Evolutionary conservation across 2,888 invertebrate genomes (phyloP).

Genomic region (Girardia tigrina): DNA sequence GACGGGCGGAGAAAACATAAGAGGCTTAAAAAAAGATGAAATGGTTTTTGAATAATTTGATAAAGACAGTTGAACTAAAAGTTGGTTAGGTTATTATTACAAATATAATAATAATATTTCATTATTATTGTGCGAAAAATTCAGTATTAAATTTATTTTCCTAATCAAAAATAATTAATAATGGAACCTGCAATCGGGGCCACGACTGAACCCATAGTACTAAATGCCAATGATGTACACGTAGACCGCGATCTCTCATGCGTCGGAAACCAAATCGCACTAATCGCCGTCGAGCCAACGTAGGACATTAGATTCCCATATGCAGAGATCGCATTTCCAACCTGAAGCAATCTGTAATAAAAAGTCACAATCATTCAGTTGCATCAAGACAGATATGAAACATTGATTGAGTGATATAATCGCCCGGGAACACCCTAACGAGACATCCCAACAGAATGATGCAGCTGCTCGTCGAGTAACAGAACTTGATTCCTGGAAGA

Average conservation of each 20-base stretch:
- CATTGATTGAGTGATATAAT: neutral
- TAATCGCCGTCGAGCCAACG: neutral
- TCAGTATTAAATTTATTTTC: no score
- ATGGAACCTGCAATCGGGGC: neutral
- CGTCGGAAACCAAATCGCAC: neutral
- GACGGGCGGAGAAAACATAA: no score
- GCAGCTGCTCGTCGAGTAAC: neutral
- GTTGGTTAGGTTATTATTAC: no score
- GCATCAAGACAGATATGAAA: neutral
- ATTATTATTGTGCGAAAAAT: no score
- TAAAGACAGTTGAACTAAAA: no score
- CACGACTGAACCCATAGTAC: neutral
- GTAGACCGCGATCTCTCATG: neutral
- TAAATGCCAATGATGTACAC: neutral
- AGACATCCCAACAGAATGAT: neutral
- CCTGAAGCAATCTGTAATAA: constrained; percentile 16
- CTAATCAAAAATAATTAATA: no score
- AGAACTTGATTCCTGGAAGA: neutral
- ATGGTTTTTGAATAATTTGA: no score
- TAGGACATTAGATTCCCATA: neutral
- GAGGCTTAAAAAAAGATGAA: no score
- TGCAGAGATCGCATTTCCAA: neutral
- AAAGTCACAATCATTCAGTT: no score
- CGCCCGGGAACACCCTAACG: neutral
- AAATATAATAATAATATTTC: no score